Conservation (phyloP, 1,140 invertebrate genomes). For the Heliconius melpomene region DNA sequence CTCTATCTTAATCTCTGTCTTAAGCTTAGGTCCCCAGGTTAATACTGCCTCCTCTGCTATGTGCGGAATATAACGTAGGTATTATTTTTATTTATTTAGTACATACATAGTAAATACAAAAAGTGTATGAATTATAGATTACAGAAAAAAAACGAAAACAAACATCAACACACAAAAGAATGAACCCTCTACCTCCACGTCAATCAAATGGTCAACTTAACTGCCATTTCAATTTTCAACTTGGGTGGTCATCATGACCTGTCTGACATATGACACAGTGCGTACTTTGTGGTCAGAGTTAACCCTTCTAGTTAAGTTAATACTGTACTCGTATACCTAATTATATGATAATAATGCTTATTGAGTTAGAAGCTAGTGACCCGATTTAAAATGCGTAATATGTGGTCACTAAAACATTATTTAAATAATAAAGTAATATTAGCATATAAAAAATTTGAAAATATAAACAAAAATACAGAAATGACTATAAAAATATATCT, state of each 20-base stretch:
- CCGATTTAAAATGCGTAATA: neutral
- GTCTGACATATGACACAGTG: neutral
- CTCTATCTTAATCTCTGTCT: too few relatives aligned
- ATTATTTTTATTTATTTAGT: too few relatives aligned
- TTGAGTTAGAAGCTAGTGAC: neutral
- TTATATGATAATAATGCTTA: neutral
- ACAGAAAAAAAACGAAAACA: neutral
- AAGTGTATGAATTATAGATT: neutral
- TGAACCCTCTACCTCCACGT: neutral
- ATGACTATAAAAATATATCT: too few relatives aligned
- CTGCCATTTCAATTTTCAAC: neutral
- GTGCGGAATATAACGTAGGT: too few relatives aligned
- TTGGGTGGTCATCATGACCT: neutral
- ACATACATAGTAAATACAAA: too few relatives aligned
- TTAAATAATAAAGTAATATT: too few relatives aligned
- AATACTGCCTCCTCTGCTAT: too few relatives aligned
- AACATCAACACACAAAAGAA: neutral
- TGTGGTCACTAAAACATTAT: neutral
- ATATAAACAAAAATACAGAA: too few relatives aligned
- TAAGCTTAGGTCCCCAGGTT: too few relatives aligned
- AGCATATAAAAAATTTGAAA: too few relatives aligned
- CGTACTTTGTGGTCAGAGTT: neutral
- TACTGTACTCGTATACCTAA: neutral
- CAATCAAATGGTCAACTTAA: neutral
- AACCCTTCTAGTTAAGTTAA: slow-evolving; percentile 5